Evolutionary conservation across 2,888 invertebrate genomes (phyloP).

Genomic region (Notodonta dromedarius): DNA sequence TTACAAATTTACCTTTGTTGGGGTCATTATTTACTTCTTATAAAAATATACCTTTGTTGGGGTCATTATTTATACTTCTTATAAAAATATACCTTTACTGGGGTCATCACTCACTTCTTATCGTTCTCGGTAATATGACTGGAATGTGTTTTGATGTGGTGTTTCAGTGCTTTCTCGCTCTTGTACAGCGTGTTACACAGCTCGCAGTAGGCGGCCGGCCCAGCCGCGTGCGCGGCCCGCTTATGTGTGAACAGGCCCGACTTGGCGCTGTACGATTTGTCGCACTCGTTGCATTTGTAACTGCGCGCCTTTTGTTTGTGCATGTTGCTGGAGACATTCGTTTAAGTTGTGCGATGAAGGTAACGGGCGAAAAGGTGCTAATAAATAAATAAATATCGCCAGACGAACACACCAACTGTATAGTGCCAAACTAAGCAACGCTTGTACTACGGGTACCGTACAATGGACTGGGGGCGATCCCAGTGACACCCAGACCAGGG

Average conservation of each 20-base stretch:
- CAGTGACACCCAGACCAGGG: too few species aligned
- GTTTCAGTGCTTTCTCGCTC: constrained; percentile 38
- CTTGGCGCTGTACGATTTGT: constrained; percentile 52
- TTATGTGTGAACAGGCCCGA: constrained; percentile 48
- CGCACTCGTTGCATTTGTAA: constrained; percentile 50
- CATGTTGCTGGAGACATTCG: constrained; percentile 41
- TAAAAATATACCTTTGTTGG: too few species aligned
- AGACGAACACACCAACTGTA: too few species aligned
- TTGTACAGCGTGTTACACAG: constrained; percentile 49
- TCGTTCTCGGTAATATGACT: constrained; percentile 48
- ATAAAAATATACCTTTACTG: too few species aligned
- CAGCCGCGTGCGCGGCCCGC: constrained; percentile 27
- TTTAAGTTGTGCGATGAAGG: too few species aligned
- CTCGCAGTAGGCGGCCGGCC: constrained; percentile 43
- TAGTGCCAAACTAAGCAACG: too few species aligned
- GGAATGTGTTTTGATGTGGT: constrained; percentile 60
- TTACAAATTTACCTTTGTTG: neutral
- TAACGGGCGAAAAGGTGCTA: neutral
- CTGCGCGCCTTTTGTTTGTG: constrained; percentile 53
- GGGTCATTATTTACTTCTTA: too few species aligned
- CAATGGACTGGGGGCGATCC: too few species aligned
- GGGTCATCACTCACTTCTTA: constrained; percentile 45
- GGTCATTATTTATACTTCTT: constrained; percentile 15
- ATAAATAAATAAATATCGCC: too few species aligned
- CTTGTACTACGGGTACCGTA: too few species aligned